Conservation (phyloP, 2,888 invertebrate genomes). For the Koerneria pararmatus region DNA sequence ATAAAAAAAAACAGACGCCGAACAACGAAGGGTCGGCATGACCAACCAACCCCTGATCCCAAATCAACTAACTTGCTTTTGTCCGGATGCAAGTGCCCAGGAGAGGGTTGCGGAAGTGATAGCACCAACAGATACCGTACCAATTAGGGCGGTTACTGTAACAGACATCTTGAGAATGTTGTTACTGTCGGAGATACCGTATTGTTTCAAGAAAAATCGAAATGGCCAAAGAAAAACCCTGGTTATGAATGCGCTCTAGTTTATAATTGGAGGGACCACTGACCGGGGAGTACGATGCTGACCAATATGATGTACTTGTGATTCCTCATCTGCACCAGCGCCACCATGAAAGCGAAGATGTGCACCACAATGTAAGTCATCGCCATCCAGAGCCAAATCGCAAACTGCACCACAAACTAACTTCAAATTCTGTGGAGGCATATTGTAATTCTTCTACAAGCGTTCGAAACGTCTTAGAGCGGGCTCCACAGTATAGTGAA, state of each 20-base stretch:
- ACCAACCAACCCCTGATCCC: too few relatives aligned
- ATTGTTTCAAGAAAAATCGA: neutral
- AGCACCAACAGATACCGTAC: slow-evolving; percentile 35
- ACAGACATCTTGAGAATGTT: too few relatives aligned
- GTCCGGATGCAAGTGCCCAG: slow-evolving; percentile 32
- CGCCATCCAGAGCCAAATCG: slow-evolving; percentile 22
- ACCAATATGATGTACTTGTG: slow-evolving; percentile 43
- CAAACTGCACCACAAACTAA: slow-evolving; percentile 3
- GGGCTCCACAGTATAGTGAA: too few relatives aligned
- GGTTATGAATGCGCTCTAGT: neutral
- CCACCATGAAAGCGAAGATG: slow-evolving; percentile 37
- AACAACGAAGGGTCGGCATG: too few relatives aligned
- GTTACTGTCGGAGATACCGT: neutral
- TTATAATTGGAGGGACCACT: slow-evolving; percentile 14
- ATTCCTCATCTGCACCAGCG: slow-evolving; percentile 43
- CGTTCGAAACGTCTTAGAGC: too few relatives aligned
- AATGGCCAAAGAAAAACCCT: neutral
- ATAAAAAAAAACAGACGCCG: too few relatives aligned
- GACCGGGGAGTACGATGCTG: slow-evolving; percentile 33
- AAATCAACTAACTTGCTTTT: too few relatives aligned
- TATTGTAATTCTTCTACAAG: too few relatives aligned
- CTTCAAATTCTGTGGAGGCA: too few relatives aligned
- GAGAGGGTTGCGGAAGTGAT: slow-evolving; percentile 38
- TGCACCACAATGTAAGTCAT: slow-evolving; percentile 21
- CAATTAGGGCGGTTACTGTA: slow-evolving; percentile 37